Conservation (phyloP, 1,140 invertebrate species). For the Gerris buenoi region DNA sequence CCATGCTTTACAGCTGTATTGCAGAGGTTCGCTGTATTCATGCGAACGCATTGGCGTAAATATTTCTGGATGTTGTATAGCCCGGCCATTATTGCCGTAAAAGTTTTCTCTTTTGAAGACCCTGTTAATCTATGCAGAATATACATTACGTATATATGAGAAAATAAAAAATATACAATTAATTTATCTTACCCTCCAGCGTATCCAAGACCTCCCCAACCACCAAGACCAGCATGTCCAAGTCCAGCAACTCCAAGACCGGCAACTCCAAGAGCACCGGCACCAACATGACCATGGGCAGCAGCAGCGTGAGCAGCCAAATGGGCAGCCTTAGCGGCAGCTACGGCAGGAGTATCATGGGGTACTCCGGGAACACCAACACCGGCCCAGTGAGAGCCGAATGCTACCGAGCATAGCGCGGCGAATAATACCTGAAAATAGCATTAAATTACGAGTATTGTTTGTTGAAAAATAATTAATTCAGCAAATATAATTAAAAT, state of each 20-base stretch:
- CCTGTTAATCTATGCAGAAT: no score
- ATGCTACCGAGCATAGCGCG: conserved; percentile 25
- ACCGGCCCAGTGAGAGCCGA: background rate
- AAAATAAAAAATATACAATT: no score
- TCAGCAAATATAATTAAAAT: no score
- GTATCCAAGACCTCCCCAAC: background rate
- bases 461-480: no score
- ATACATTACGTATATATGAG: no score
- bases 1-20: no score
- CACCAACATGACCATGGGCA: background rate
- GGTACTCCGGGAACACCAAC: conserved; percentile 11
- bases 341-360: conserved; percentile 13
- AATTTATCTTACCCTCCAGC: background rate
- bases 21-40: no score
- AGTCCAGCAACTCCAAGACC: background rate
- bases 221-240: background rate
- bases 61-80: no score
- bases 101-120: no score
- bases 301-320: conserved; percentile 12
- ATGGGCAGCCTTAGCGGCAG: conserved; percentile 19
- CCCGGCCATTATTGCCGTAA: no score
- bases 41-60: no score
- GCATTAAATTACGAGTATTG: conserved; percentile 19
- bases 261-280: background rate
- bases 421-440: conserved; percentile 10